Base-by-base conservation (phyloP, 2,797 vertebrate species). In the Tenualosa thibaudeaui region DNA sequence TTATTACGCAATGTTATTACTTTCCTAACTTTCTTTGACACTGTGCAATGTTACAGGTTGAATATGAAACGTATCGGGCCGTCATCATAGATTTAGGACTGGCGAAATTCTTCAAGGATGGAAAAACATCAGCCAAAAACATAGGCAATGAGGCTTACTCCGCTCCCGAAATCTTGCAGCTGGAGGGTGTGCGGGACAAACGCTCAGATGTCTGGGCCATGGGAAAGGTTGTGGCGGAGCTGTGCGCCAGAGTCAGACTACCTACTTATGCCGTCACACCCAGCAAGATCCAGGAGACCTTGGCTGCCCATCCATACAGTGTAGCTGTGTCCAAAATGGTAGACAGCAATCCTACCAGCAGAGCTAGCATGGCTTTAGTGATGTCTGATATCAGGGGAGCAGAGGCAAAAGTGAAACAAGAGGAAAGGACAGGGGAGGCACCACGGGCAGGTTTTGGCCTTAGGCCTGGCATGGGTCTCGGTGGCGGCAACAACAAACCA, bases 171-270 rank as follows among this genome's bases (percentile, higher is more conserved):
- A 92, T 96, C 68, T 88, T 94, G 37, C 75, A 85, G 71, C 87
- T 68, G 56, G 0, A 0, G 24, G 87, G 46, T 40, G 87, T 94
- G 50, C 89, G 95, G 43, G 83, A 93, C 90, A 93, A 94, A 85
- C 89, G 92, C 50, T 95, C 95, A 0, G 95, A 95, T 0, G 94
- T 95, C 19, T 96, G 95, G 95, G 95, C 95, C 84, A 94, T 96
- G 94, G 95, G 95, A 1, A 95, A 95, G 88, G 92, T 96, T 84
- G 94, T 94, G 0, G 92, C 94, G 4, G 95, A 96, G 87, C 91
- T 95, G 75, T 93, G 92, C 3, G 94, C 88, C 26, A 90, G 94
- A n/a, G 17, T 95, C 78, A 91, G 94, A 5, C 90, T 96, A 19
- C 86, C 91, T 81, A 95, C 95, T 0, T 90, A 90, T 17, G 90